Base-by-base conservation (phyloP, 2,888 invertebrate genomes). In the Philhelius pedissequus region DNA sequence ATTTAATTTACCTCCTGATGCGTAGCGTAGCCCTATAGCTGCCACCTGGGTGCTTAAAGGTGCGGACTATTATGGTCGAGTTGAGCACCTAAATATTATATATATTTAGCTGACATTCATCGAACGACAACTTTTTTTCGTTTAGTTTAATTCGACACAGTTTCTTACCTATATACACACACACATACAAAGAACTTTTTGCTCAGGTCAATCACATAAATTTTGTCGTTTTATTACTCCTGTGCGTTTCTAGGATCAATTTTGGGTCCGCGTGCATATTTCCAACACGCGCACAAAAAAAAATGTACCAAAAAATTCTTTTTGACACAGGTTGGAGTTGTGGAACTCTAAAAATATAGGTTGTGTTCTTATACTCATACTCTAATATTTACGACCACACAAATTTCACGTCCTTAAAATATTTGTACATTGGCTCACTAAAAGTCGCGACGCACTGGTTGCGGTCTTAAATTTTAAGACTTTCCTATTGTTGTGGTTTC, bases 241-340 rank as follows among this genome's bases (percentile, higher is more conserved):
- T 87, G 87, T 87, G 87, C 87, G 87, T 87, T 87, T 77, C 87
- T 83, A 86, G 86, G 76, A 86, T 80, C 87, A 83, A 87, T 87
- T 87, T 79, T 73, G 79, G 66, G 62, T 70, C 83, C 86, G 84
- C 84, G 71, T 84, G 84, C 80, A 84, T 84, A 80, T 66, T 84
- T 80, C 70, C 45, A 60, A 84, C 75, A 79, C 80, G 80, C 82
- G 73, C 78, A 48, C 73, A 75, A 84, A n/a, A n/a, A n/a, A n/a
- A n/a, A n/a, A 80, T 84, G 75, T 84, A 84, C 84, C 71, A 56
- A 71, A 11, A 83, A 78, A 80, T 80, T 76, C 80, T 40, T 76
- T 60, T 45, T 48, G 66, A 71, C 84, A 70, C 70, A 75, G 75
- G 66, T 66, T 40, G 43, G 15, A 40, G n/a, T n/a, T n/a, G n/a